Evolutionary conservation across 2,888 invertebrate genomes (phyloP).

Genomic region (Corythucha ciliata): DNA sequence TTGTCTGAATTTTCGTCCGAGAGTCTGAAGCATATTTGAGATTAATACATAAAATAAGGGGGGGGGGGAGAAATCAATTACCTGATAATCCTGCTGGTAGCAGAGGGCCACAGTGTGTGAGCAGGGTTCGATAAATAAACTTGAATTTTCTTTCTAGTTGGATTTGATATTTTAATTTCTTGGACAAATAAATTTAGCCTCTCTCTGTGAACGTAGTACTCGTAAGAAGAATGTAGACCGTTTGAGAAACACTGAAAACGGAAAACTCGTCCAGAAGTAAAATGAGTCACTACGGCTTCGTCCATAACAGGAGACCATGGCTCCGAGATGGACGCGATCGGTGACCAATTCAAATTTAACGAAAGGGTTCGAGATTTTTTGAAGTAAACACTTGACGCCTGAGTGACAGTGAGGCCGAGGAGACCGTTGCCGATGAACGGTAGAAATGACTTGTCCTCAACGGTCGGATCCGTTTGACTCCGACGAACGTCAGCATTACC

Average conservation of each 20-base stretch:
- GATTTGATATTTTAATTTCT: conserved; percentile 67
- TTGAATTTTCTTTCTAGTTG: conserved; percentile 51
- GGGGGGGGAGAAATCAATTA: too few species aligned
- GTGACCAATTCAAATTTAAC: conserved; percentile 56
- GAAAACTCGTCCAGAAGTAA: conserved; percentile 40
- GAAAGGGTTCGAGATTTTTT: conserved; percentile 58
- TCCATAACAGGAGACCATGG: conserved; percentile 47
- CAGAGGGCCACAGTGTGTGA: conserved; percentile 51
- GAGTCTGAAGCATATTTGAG: too few species aligned
- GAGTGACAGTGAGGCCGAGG: conserved; percentile 54
- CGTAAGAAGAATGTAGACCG: conserved; percentile 53
- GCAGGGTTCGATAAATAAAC: conserved; percentile 54
- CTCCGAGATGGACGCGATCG: conserved; percentile 45
- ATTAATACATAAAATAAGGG: too few species aligned
- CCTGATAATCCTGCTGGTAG: conserved; percentile 34
- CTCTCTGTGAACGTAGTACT: conserved; percentile 70
- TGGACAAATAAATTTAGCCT: conserved; percentile 71
- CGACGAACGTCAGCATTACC: conserved; percentile 51
- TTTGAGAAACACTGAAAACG: conserved; percentile 59
- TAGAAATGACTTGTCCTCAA: conserved; percentile 52
- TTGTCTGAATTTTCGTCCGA: too few species aligned
- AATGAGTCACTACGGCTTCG: conserved; percentile 60
- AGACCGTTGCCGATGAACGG: conserved; percentile 69
- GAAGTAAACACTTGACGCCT: conserved; percentile 56
- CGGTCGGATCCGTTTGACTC: conserved; percentile 47